Conservation (phyloP, 2,797 vertebrate genomes). For the Rousettus madagascariensis region DNA sequence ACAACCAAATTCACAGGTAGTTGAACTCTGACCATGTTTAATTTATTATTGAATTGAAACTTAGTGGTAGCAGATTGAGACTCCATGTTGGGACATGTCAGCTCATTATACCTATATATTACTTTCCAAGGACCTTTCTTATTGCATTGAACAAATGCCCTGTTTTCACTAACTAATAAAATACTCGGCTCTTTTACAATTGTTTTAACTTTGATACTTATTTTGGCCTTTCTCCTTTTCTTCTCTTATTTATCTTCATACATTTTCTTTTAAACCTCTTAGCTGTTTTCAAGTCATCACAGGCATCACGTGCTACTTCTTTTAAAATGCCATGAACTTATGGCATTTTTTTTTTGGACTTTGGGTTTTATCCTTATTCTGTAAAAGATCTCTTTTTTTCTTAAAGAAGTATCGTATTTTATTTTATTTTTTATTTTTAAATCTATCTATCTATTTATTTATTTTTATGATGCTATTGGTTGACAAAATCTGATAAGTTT, state of each 20-base stretch:
- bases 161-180: neutral
- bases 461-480: too few relatives aligned
- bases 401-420: too few relatives aligned
- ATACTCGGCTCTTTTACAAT: neutral
- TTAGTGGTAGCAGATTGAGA: neutral
- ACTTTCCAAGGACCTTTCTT: neutral
- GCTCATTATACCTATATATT: neutral
- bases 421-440: too few relatives aligned
- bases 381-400: neutral
- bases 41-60: neutral
- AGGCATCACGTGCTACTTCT: neutral
- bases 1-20: neutral
- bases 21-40: neutral
- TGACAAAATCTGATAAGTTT: too few relatives aligned
- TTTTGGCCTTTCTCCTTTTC: neutral
- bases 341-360: neutral
- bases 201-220: neutral
- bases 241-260: neutral
- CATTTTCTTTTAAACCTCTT: neutral
- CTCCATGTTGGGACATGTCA: neutral
- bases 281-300: neutral
- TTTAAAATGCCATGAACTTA: slow-evolving; percentile 12
- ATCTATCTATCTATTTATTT: too few relatives aligned
- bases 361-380: neutral
- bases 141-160: neutral